These are phyloP conservation scores for Cichlasoma orientale DNA, from an alignment of 2,797 vertebrate genomes.

Conservation along the genomic window DNA sequence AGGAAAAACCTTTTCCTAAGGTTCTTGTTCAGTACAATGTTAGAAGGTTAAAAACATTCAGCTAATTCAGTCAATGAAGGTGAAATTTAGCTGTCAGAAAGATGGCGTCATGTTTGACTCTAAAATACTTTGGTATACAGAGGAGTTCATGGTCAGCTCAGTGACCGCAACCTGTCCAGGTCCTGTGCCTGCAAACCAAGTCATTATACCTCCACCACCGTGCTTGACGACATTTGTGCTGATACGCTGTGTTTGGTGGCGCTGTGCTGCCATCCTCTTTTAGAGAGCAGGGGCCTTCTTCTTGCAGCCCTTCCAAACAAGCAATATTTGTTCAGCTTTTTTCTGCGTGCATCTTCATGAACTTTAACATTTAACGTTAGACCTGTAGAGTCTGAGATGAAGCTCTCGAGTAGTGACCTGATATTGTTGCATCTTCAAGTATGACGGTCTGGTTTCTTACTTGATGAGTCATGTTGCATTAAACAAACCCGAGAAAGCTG, in stretches of 20 bases:
- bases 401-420: not conserved
- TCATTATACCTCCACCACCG: not conserved
- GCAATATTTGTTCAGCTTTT: no score
- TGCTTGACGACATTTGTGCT: not conserved
- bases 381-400: not conserved
- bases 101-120: not conserved
- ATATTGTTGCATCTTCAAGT: not conserved
- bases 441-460: not conserved
- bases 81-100: not conserved
- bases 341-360: no score
- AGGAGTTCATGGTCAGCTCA: not conserved
- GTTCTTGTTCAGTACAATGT: constrained; percentile 7
- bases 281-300: not conserved
- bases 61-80: not conserved
- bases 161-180: not conserved
- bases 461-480: not conserved
- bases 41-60: not conserved
- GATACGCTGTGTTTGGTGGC: not conserved
- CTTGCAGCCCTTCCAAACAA: no score
- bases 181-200: not conserved
- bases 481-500: not conserved
- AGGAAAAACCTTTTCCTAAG: constrained; percentile 12
- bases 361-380: not conserved
- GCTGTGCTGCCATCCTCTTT: not conserved
- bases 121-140: not conserved